phyloP scores from a whole-genome alignment of 2,113 vertebrate genomes.

The Nothocercus nigrocapillus region DNA sequence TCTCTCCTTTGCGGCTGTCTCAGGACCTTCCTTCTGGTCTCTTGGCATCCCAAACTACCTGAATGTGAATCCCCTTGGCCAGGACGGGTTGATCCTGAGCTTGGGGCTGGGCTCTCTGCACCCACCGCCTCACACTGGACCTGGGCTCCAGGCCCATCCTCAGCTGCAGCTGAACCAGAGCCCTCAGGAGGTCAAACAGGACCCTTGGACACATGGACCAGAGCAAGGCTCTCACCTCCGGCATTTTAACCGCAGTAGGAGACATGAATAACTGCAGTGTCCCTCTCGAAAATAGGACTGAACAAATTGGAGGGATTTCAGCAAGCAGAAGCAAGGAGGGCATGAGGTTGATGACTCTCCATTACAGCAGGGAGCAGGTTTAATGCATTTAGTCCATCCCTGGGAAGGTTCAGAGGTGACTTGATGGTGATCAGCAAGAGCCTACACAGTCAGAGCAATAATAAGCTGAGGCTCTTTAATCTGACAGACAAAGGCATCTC shows the following conservation, averaged over 20 bases:
- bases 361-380: not conserved
- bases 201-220: not conserved
- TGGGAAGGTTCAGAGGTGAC: not conserved
- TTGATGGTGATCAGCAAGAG: not conserved
- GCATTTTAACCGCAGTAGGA: not conserved
- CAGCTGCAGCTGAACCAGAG: not conserved
- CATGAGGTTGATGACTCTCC: not conserved
- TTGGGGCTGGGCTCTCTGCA: rapidly evolving
- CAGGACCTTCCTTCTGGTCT: not conserved
- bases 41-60: not conserved
- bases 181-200: not conserved
- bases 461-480: not conserved
- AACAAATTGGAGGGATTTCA: conserved; percentile 1
- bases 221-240: not conserved
- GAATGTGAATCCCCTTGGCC: not conserved
- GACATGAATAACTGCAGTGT: not conserved
- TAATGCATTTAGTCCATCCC: not conserved
- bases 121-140: not conserved
- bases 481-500: not conserved
- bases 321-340: conserved; percentile 4
- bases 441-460: not conserved
- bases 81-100: not conserved
- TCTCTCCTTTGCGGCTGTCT: not conserved
- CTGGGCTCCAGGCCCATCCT: not conserved
- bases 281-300: not conserved